Conservation (phyloP, 2,888 invertebrate species). For the Euproctis similis region DNA sequence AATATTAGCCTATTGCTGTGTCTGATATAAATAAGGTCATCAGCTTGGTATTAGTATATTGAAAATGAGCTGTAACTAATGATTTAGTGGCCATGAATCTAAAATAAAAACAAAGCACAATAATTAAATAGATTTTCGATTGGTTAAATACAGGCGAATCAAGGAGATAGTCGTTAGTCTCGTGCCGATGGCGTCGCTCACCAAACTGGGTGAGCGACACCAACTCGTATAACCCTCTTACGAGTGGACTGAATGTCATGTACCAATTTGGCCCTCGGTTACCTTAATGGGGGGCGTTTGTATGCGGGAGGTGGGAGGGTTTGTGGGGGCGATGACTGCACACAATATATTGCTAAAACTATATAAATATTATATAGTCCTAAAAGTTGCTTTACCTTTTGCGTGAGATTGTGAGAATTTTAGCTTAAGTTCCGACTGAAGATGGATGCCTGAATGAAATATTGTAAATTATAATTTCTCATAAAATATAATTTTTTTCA, state of each 20-base stretch:
- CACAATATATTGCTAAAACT: constrained; percentile 73
- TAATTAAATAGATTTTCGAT: constrained; percentile 32
- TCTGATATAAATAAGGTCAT: too few species aligned
- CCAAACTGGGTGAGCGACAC: constrained; percentile 19
- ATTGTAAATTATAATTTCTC: constrained; percentile 78
- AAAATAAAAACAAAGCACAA: constrained; percentile 42
- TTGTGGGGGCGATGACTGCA: constrained; percentile 68
- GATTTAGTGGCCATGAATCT: constrained; percentile 29
- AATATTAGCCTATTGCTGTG: too few species aligned
- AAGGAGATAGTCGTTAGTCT: constrained; percentile 17
- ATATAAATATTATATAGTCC: constrained; percentile 77
- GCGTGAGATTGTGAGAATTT: constrained; percentile 76
- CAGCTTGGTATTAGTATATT: too few species aligned
- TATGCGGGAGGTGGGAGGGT: too few species aligned
- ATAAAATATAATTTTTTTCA: constrained; percentile 78
- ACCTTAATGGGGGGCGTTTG: too few species aligned
- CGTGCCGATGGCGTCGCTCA: constrained; percentile 24
- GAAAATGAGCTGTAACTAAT: constrained; percentile 20
- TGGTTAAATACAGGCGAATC: constrained; percentile 22
- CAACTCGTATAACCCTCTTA: constrained; percentile 42
- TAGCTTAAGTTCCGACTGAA: constrained; percentile 77
- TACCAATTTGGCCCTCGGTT: constrained; percentile 57
- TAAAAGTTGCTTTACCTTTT: constrained; percentile 77
- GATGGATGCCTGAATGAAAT: constrained; percentile 77
- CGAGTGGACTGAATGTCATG: constrained; percentile 58